Evolutionary conservation across 2,113 vertebrate species (phyloP), one percentile per base, ranked within the genome.

Genomic region (Podarcis raffonei): DNA sequence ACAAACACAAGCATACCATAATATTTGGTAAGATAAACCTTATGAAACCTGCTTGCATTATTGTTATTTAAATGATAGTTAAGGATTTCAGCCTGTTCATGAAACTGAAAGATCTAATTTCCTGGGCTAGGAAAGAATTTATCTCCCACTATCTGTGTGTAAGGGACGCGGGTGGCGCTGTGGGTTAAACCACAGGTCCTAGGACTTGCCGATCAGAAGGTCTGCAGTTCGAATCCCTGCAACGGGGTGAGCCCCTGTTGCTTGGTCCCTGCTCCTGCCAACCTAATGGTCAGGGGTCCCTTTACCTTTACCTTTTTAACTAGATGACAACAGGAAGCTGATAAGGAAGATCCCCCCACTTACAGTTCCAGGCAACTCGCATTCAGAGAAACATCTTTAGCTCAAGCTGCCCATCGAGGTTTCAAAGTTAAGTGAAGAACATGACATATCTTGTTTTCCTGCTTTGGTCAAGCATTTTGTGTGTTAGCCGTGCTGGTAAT

Each of bases 401-500:
- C 16, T 87, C 83, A 74, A 95, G 90, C 68, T 68, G 35, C 1
- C 62, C 53, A 76, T 84, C 1, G 7, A 69, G 65, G 11, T 78
- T 85, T 86, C 88, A 81, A 18, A 25, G 32, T 69, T 90, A 88
- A 62, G 87, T 8, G 35, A 82, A 93, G 79, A 62, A 78, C 0
- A 3, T 77, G 59, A 66, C 25, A 22, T 25, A 1, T 88, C 48
- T 39, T 65, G 27, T 37, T 87, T 91, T 89, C 23, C 3, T 90
- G 32, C 83, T 25, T 83, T 4, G 11, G 86, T 87, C 81, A 94
- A 87, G n/a, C 75, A 74, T 65, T 83, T 66, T 87, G 62, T 68
- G 13, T 62, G 12, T 89, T 92, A n/a, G 22, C 76, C 86, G 25
- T 71, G 83, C n/a, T 94, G 85, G 78, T 93, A 87, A 81, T 89